Base-by-base conservation (phyloP, 1,140 invertebrate species). In the Saccostrea cuccullata region DNA sequence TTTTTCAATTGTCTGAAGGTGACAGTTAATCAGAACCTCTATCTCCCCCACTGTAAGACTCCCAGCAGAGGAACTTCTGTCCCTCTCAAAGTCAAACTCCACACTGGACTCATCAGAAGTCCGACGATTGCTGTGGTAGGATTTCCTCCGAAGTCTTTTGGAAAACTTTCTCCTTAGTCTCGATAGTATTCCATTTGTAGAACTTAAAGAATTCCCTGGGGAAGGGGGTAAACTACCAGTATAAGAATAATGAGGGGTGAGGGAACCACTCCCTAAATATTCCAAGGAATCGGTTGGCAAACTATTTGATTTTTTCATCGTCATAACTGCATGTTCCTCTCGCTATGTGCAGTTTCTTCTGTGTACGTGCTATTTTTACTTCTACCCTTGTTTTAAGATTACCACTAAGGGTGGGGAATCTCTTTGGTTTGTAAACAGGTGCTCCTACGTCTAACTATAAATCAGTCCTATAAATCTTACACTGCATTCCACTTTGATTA, bases 71-170 rank as follows among this genome's bases (percentile, higher is more conserved):
- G 26, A 77, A 36, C 70, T 77, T 13, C 70, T 77, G 23, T 77
- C 70, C 26, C 70, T 77, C 11, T 77, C 70, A 77, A 77, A 77
- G 26, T 77, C 70, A 77, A 77, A 77, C 13, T 77, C 70, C 70
- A 77, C 70, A 36, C 70, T 77, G 1, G 26, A 77, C 70, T 77
- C 70, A 3, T 77, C 26, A 17, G 70, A 77, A 12, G 26, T 13
- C 12, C 70, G 9, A 23, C 70, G 23, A 5, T 26, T 36, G 26
- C 30, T 26, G 70, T 77, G 70, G 58, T 64, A 64, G 6, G 58
- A 64, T 26, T 77, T 77, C 30, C 30, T 77, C 70, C 70, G 30
- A 77, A 30, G 11, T 15, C 30, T 77, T 15, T 15, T 11, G 13
- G 70, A 77, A 36, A 77, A 77, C 15, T 26, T 77, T 15, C 70